Evolutionary conservation across 1,140 invertebrate genomes (phyloP).

Genomic region (Dreissena polymorpha): DNA sequence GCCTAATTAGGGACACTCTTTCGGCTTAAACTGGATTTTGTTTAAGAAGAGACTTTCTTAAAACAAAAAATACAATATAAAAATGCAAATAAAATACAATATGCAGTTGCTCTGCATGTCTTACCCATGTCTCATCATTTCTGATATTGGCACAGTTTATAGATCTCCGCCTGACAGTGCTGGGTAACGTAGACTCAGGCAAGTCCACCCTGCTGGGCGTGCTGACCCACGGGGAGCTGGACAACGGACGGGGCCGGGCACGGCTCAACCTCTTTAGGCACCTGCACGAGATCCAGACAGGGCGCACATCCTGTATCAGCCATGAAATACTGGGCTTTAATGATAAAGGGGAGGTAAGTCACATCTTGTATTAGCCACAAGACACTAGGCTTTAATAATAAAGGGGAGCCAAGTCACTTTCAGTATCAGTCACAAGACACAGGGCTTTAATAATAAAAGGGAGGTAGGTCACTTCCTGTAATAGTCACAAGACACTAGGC

Average conservation of each 20-base stretch:
- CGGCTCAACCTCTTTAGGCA: constrained; percentile 97
- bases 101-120: too few species aligned
- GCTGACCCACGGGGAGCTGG: constrained; percentile 95
- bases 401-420: constrained; percentile 83
- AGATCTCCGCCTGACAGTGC: constrained; percentile 93
- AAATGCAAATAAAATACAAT: too few species aligned
- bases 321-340: constrained; percentile 97
- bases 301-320: constrained; percentile 96
- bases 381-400: constrained; percentile 91
- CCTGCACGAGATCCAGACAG: constrained; percentile 97
- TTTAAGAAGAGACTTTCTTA: too few species aligned
- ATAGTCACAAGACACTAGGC: constrained; percentile 97
- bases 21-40: too few species aligned
- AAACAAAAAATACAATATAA: too few species aligned
- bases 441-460: too few species aligned
- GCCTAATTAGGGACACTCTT: too few species aligned
- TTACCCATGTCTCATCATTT: too few species aligned
- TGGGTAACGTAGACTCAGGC: constrained; percentile 95
- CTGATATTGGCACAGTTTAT: constrained; percentile 79
- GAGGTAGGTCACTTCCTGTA: too few species aligned
- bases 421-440: constrained; percentile 97
- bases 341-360: constrained; percentile 79
- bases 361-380: constrained; percentile 90
- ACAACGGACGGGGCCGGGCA: constrained; percentile 96
- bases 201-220: constrained; percentile 97